These are phyloP conservation scores for Caenorhabditis panamensis DNA, from an alignment of 2,888 invertebrate species.

Conservation along the genomic window DNA sequence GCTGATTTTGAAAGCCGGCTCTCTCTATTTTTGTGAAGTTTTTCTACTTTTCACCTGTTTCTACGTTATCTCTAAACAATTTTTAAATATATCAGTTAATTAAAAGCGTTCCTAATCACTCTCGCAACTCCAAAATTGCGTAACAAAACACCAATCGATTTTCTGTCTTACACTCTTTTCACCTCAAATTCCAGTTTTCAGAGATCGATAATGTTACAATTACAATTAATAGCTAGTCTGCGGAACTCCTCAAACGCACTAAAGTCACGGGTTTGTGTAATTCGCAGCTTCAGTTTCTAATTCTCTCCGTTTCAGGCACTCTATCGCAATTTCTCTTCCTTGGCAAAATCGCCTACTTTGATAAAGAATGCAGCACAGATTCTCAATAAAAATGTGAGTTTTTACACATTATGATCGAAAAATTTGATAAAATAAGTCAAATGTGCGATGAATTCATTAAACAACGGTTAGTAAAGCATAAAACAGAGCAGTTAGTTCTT, in stretches of 20 bases:
- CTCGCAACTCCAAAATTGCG: neutral
- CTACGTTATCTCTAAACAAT: too few species aligned
- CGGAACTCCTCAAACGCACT: constrained; percentile 21
- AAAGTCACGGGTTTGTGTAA: constrained; percentile 15
- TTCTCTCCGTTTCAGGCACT: constrained; percentile 44
- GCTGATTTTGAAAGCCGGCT: constrained; percentile 5
- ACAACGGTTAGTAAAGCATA: neutral
- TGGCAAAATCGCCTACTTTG: constrained; percentile 35
- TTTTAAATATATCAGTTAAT: neutral
- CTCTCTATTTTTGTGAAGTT: too few species aligned
- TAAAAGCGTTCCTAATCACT: neutral
- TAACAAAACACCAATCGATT: constrained; percentile 19
- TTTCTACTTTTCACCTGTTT: too few species aligned
- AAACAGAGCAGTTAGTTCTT: constrained; percentile 17
- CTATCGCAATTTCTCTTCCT: constrained; percentile 40
- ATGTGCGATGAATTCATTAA: constrained; percentile 11
- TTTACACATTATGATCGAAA: neutral
- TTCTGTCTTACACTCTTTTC: neutral
- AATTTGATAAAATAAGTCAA: neutral
- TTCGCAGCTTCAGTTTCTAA: neutral
- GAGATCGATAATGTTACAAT: constrained; percentile 55
- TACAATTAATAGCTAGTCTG: constrained; percentile 41
- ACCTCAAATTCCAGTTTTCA: constrained; percentile 38
- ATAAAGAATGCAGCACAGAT: constrained; percentile 35
- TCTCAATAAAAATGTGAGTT: constrained; percentile 53